Base-by-base conservation (phyloP, 2,888 invertebrate genomes). In the Apodemia duryi region DNA sequence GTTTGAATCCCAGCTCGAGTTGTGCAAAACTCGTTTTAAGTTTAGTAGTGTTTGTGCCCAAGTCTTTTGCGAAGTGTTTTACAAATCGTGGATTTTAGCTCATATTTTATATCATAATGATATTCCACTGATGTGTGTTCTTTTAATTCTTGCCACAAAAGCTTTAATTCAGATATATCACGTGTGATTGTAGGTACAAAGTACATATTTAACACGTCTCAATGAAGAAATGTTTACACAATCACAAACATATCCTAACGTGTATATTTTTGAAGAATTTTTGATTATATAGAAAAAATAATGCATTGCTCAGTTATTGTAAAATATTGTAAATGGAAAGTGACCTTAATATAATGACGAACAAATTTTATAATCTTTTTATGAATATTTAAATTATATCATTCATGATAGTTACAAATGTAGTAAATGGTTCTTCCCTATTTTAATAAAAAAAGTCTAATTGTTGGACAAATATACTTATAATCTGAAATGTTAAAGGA, bases 291-390 rank as follows among this genome's bases (percentile, higher is more conserved):
- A 10, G 10, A 61, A 63, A 62, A 65, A 66, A 64, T 69, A 68
- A 63, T 67, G 54, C 65, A 67, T 73, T 73, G 73, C 73, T 72
- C 73, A 73, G 67, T 71, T 68, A 71, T 67, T 67, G 61, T 72
- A 68, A 64, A 70, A 74, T 73, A 75, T 70, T 71, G 71, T 72
- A 75, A 75, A 75, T 70, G 70, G 74, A 73, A 76, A 77, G 76
- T 77, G 76, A 74, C 75, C 75, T 75, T 77, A 75, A 65, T 68
- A 67, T 67, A 67, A 70, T 71, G 65, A 67, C 65, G 43, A 70
- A 64, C 62, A 65, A 54, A 64, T 63, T 70, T 67, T 66, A 70
- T 69, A 69, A 57, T 57, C 57, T 32, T 57, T 57, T 57, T 57
- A 57, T 57, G 57, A 57, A 32, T 57, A 57, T 57, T 32, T 57